Percentiles rank a stretch among this genome's conserved stretches.
These are phyloP conservation scores for Halcyon badia DNA, from an alignment of 2,797 vertebrate genomes.

Conservation along the genomic window DNA sequence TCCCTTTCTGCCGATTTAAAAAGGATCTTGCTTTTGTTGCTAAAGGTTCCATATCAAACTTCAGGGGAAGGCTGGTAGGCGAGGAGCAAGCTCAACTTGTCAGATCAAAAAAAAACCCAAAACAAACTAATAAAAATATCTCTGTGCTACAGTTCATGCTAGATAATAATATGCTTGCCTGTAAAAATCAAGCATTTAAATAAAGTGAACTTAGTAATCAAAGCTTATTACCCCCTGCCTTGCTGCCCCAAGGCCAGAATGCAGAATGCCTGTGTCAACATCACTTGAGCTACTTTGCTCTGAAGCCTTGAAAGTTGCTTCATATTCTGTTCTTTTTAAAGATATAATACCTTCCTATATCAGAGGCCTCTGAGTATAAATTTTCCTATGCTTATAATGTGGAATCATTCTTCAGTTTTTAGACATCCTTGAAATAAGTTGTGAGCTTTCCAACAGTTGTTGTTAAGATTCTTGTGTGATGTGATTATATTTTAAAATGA, in stretches of 20 bases:
- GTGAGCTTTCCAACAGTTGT: neutral
- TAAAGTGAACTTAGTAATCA: conserved; percentile 43
- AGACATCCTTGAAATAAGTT: neutral
- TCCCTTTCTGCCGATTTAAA: neutral
- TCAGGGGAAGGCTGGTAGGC: neutral
- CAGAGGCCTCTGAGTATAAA: neutral
- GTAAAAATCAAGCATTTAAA: conserved; percentile 48
- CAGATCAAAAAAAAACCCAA: neutral
- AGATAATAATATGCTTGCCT: conserved; percentile 51
- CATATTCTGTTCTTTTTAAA: neutral
- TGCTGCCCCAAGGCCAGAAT: conserved; percentile 33
- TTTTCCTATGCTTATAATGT: neutral
- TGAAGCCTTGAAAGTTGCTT: neutral
- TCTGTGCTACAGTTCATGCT: neutral
- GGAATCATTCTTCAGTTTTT: neutral
- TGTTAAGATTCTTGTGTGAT: neutral
- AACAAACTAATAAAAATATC: neutral
- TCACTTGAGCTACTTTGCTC: neutral
- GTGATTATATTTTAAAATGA: neutral
- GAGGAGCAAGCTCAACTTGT: conserved; percentile 31
- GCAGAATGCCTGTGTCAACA: neutral
- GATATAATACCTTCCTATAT: neutral
- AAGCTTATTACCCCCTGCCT: neutral
- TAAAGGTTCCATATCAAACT: neutral
- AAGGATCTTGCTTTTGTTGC: neutral